Percentiles rank a stretch among this genome's conserved stretches.
These are phyloP conservation scores for Dusona sp. DNA, from an alignment of 2,888 invertebrate species.

Conservation along the genomic window DNA sequence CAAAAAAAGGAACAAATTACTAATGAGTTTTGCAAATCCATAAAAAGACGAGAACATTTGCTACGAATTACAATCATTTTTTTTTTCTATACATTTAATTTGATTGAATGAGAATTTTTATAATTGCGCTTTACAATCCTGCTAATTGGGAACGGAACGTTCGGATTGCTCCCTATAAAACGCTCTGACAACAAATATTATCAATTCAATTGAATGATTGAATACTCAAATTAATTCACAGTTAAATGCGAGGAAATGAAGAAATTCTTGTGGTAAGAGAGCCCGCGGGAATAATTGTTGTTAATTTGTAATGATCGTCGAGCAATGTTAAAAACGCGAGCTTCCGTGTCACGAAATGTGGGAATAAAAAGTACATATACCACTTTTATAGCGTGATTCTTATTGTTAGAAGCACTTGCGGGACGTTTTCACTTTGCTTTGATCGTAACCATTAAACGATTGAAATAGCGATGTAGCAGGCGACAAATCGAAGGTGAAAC, in stretches of 20 bases:
- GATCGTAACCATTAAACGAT: constrained; percentile 22
- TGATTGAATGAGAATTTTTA: neutral
- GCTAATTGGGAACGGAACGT: neutral
- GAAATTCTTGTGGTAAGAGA: neutral
- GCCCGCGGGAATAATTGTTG: neutral
- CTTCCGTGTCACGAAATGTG: neutral
- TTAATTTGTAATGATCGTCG: neutral
- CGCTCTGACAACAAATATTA: neutral
- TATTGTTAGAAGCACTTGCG: neutral
- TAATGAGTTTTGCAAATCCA: neutral
- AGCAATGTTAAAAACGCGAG: neutral
- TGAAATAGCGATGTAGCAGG: constrained; percentile 7
- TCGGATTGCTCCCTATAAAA: neutral
- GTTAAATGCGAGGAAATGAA: neutral
- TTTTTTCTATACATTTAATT: neutral
- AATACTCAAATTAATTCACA: neutral
- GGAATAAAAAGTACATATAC: neutral
- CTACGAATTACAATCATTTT: neutral
- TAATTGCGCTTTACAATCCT: neutral
- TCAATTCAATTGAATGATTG: neutral
- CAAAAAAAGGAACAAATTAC: neutral
- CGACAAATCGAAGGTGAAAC: constrained; percentile 36
- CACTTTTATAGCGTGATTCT: neutral
- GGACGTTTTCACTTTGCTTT: neutral
- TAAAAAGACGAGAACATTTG: neutral